Evolutionary conservation across 2,888 invertebrate genomes (phyloP).

Genomic region (Pedicia rivosa): DNA sequence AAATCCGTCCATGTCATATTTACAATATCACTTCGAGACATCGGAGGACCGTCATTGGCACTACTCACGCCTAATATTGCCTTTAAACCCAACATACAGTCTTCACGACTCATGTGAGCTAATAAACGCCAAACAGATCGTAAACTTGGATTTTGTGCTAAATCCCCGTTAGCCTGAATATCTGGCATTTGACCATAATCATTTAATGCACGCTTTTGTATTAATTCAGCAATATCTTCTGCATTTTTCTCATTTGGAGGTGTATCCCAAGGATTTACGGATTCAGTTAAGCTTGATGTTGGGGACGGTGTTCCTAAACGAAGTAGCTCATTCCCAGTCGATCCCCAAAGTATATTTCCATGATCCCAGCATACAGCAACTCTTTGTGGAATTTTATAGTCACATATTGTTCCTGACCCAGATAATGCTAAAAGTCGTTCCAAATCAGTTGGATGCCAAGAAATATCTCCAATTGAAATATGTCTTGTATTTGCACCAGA

Average conservation of each 20-base stretch:
- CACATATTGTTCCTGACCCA: conserved; percentile 22
- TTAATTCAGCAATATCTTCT: conserved; percentile 48
- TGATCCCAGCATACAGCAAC: conserved; percentile 25
- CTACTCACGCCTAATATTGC: conserved; percentile 26
- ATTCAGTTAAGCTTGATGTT: conserved; percentile 8
- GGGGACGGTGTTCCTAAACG: conserved; percentile 2
- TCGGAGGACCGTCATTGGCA: conserved; percentile 15
- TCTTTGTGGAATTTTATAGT: conserved; percentile 24
- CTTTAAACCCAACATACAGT: conserved; percentile 38
- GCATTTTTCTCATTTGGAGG: conserved; percentile 6
- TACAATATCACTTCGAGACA: conserved; percentile 23
- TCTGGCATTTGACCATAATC: conserved; percentile 62
- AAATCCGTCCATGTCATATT: conserved; percentile 28
- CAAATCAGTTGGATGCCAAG: conserved; percentile 73
- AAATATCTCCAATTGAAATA: conserved; percentile 50
- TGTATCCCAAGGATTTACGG: conserved; percentile 6
- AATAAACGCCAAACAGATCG: conserved; percentile 58
- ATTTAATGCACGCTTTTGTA: conserved; percentile 46
- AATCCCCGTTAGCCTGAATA: conserved; percentile 61
- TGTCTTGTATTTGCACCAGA: conserved; percentile 10
- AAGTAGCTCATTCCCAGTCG: conserved; percentile 6
- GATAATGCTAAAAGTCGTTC: conserved; percentile 25
- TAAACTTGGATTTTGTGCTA: conserved; percentile 57
- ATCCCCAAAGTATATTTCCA: conserved; percentile 18
- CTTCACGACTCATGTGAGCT: conserved; percentile 34